These are phyloP conservation scores for Allygus modestus DNA, from an alignment of 2,888 invertebrate genomes.

Conservation along the genomic window DNA sequence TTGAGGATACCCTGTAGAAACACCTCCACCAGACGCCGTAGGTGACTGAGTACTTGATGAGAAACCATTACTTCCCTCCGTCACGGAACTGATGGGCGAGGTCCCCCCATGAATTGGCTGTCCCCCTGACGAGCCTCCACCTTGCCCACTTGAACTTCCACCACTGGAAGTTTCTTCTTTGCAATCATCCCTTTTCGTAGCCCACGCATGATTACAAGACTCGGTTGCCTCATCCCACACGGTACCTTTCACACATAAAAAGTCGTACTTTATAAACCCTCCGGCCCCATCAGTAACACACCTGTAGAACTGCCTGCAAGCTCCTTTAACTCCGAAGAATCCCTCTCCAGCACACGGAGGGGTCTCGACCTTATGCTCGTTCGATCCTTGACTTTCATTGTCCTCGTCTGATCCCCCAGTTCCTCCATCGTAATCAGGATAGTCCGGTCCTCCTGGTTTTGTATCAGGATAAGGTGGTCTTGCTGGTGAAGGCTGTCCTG, in stretches of 20 bases:
- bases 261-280: constrained; percentile 76
- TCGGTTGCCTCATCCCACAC: constrained; percentile 79
- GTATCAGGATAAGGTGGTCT: constrained; percentile 49
- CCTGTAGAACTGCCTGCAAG: constrained; percentile 75
- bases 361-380: constrained; percentile 54
- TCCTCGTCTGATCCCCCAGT: neutral
- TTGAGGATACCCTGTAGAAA: neutral
- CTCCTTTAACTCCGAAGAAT: constrained; percentile 70
- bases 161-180: neutral
- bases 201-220: constrained; percentile 78
- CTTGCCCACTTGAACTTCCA: neutral
- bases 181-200: constrained; percentile 72
- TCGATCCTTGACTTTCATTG: neutral
- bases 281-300: constrained; percentile 72
- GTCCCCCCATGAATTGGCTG: neutral
- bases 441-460: neutral
- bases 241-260: constrained; percentile 78
- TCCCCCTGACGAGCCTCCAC: neutral
- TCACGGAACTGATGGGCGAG: neutral
- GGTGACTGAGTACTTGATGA: neutral
- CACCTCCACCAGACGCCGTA: neutral
- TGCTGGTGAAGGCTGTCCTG: neutral
- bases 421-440: constrained; percentile 31
- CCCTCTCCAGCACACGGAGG: constrained; percentile 70
- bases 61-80: neutral